Conservation (phyloP, 1,140 invertebrate species). For the Calliopsis andreniformis region DNA sequence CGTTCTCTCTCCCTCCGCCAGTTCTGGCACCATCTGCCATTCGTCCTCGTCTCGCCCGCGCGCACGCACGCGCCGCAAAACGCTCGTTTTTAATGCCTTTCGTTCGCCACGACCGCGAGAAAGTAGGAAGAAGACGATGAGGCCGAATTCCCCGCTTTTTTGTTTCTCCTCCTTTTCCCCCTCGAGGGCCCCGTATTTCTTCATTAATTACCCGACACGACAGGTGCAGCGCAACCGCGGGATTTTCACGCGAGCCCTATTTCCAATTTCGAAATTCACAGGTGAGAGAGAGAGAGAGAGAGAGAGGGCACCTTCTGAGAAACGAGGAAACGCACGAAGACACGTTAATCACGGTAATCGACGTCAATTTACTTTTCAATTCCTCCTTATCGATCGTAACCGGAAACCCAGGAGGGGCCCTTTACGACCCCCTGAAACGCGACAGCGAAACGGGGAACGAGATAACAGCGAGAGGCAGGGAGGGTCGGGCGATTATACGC, state of each 20-base stretch:
- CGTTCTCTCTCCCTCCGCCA: slow-evolving; percentile 14
- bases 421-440: not conserved
- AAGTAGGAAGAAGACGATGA: slow-evolving; percentile 38
- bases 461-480: not conserved
- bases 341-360: not conserved
- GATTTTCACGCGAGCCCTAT: slow-evolving; percentile 21
- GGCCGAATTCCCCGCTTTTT: slow-evolving; percentile 11
- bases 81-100: slow-evolving; percentile 45
- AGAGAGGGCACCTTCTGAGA: too few relatives aligned
- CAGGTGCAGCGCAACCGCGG: slow-evolving; percentile 12
- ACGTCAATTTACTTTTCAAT: slow-evolving; percentile 35
- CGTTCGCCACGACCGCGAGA: slow-evolving; percentile 40
- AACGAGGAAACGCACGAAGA: too few relatives aligned
- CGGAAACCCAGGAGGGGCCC: not conserved
- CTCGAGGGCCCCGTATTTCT: too few relatives aligned
- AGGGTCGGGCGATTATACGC: not conserved
- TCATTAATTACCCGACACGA: slow-evolving; percentile 24
- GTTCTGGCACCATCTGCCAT: slow-evolving; percentile 53
- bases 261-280: not conserved
- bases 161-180: not conserved
- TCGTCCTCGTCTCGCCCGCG: slow-evolving; percentile 17
- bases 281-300: too few relatives aligned
- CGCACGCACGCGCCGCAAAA: slow-evolving; percentile 41
- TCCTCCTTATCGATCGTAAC: slow-evolving; percentile 14
- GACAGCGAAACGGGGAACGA: too few relatives aligned